Percentiles rank a stretch among this genome's conserved stretches.
These are phyloP conservation scores for Harpalus rufipes DNA, from an alignment of 2,888 invertebrate genomes.

Conservation along the genomic window DNA sequence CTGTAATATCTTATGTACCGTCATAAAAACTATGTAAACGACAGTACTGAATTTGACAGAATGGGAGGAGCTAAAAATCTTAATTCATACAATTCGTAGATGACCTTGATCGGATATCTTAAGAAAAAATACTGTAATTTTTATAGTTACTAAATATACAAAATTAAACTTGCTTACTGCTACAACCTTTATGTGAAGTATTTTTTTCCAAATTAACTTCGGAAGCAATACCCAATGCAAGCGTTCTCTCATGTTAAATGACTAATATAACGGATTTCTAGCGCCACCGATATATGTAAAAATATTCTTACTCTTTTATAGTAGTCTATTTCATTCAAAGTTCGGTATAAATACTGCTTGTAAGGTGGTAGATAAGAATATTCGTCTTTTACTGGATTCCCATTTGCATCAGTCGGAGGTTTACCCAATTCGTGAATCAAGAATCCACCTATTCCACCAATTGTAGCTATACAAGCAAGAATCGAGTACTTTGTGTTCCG, in stretches of 20 bases:
- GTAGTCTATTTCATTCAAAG: slow-evolving; percentile 75
- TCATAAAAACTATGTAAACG: too few relatives aligned
- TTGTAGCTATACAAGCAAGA: slow-evolving; percentile 80
- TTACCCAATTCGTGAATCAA: slow-evolving; percentile 85
- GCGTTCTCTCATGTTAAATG: background rate
- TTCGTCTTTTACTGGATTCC: slow-evolving; percentile 86
- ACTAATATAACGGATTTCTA: background rate
- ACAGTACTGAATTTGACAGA: too few relatives aligned
- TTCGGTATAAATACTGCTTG: slow-evolving; percentile 86
- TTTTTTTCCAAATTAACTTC: too few relatives aligned
- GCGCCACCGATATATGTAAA: background rate
- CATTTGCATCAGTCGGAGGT: slow-evolving; percentile 86
- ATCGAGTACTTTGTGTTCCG: slow-evolving; percentile 74
- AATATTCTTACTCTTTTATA: slow-evolving; percentile 72
- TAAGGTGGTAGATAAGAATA: slow-evolving; percentile 84
- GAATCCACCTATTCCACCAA: slow-evolving; percentile 81
- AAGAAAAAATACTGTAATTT: too few relatives aligned
- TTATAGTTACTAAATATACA: too few relatives aligned
- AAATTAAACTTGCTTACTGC: too few relatives aligned
- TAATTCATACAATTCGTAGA: too few relatives aligned
- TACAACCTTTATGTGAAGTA: too few relatives aligned
- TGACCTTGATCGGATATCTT: too few relatives aligned
- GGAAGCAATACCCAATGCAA: too few relatives aligned
- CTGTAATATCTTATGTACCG: too few relatives aligned
- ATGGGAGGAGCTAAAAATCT: too few relatives aligned